phyloP scores from a whole-genome alignment of 2,888 invertebrate genomes.

The Galerucella calmariensis region DNA sequence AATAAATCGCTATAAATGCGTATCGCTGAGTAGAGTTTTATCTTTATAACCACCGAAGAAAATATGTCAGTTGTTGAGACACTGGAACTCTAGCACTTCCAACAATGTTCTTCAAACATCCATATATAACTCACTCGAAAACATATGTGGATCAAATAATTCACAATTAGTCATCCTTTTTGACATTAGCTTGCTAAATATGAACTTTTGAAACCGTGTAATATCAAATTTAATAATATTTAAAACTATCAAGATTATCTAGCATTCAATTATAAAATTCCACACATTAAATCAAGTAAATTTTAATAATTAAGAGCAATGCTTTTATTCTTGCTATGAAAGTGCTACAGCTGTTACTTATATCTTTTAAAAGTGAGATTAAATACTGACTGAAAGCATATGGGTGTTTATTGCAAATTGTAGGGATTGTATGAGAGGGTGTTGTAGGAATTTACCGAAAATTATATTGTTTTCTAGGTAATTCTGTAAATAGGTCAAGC shows the following conservation, averaged over 20 bases:
- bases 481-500: conserved; percentile 62
- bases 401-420: conserved; percentile 16
- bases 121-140: background rate
- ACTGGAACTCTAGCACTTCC: background rate
- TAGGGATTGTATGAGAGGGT: conserved; percentile 6
- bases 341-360: background rate
- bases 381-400: conserved; percentile 1
- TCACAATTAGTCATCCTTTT: background rate
- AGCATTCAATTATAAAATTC: background rate
- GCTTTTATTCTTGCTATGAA: background rate
- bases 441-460: conserved; percentile 32
- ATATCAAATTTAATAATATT: background rate
- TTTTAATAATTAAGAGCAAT: background rate
- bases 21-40: conserved; percentile 61
- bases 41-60: conserved; percentile 57
- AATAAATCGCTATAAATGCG: conserved; percentile 51
- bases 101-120: conserved; percentile 5
- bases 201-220: background rate
- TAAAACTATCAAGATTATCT: background rate
- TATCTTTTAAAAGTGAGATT: background rate
- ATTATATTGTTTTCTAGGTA: conserved; percentile 62
- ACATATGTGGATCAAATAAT: background rate
- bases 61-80: conserved; percentile 40
- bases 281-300: background rate
- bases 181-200: background rate